Conservation (phyloP, 2,888 invertebrate genomes). For the Hirtodrosophila duncani region DNA sequence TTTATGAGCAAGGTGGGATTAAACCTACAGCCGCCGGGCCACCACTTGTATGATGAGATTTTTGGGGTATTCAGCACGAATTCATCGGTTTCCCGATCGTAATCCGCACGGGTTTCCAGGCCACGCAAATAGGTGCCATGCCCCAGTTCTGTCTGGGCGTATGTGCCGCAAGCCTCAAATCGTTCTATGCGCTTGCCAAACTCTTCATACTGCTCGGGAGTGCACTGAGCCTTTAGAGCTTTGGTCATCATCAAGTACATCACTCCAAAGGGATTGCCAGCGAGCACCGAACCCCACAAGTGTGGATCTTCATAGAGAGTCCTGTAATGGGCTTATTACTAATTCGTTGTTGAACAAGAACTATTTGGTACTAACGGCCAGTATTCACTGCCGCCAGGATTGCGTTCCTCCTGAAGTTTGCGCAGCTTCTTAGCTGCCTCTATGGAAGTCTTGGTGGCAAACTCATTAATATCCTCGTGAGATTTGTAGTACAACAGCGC, state of each 20-base stretch:
- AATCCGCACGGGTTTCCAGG: conserved; percentile 94
- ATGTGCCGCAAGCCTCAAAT: conserved; percentile 92
- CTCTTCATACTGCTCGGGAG: conserved; percentile 89
- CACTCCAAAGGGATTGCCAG: conserved; percentile 80
- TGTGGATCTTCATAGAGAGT: conserved; percentile 40
- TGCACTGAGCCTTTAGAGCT: conserved; percentile 90
- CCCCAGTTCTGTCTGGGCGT: conserved; percentile 97
- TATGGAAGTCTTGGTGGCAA: conserved; percentile 38
- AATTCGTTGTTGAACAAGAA: background rate
- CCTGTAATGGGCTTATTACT: conserved; percentile 11
- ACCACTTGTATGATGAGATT: conserved; percentile 94
- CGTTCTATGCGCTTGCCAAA: conserved; percentile 90
- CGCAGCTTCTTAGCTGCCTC: conserved; percentile 84
- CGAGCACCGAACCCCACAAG: conserved; percentile 49
- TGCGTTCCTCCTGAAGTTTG: conserved; percentile 84
- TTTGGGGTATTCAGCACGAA: conserved; percentile 93
- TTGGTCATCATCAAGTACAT: conserved; percentile 95
- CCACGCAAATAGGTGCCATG: conserved; percentile 95
- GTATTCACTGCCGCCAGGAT: conserved; percentile 71
- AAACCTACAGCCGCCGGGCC: conserved; percentile 95
- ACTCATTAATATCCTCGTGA: conserved; percentile 65
- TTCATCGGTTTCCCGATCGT: conserved; percentile 88
- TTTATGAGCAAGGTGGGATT: background rate
- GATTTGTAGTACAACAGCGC: conserved; percentile 48
- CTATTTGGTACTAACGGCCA: conserved; percentile 66